These are phyloP conservation scores for Vulpes lagopus DNA, from an alignment of 2,113 vertebrate species.

Conservation along the genomic window DNA sequence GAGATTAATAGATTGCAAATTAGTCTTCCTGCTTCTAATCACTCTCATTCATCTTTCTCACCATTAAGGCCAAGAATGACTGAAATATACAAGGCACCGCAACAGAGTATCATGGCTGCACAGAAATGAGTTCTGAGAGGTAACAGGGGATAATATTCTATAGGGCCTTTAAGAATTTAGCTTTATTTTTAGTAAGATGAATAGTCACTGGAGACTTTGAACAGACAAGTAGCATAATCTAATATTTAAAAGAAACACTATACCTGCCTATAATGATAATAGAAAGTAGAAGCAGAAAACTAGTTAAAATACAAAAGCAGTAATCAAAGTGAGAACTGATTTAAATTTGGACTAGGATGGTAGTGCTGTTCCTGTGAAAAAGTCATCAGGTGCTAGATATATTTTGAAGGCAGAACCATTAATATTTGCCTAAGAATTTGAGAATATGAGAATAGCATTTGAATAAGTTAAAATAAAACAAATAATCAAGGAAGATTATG, in stretches of 20 bases:
- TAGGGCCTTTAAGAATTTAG: neutral
- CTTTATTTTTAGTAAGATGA: neutral
- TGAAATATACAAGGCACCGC: neutral
- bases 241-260: neutral
- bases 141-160: neutral
- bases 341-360: neutral
- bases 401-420: neutral
- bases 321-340: neutral
- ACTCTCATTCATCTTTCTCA: neutral
- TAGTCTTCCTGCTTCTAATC: neutral
- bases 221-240: neutral
- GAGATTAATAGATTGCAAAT: neutral
- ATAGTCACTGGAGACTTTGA: neutral
- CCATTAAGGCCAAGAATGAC: neutral
- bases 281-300: neutral
- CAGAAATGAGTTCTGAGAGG: neutral
- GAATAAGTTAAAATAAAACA: neutral
- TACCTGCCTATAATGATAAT: neutral
- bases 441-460: too few species aligned
- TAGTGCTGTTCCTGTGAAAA: neutral
- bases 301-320: neutral
- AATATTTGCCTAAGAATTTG: neutral
- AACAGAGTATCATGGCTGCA: neutral
- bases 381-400: neutral
- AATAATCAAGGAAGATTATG: neutral